Base-by-base conservation (phyloP, 2,888 invertebrate genomes). In the Cecidostiba fungosa region DNA sequence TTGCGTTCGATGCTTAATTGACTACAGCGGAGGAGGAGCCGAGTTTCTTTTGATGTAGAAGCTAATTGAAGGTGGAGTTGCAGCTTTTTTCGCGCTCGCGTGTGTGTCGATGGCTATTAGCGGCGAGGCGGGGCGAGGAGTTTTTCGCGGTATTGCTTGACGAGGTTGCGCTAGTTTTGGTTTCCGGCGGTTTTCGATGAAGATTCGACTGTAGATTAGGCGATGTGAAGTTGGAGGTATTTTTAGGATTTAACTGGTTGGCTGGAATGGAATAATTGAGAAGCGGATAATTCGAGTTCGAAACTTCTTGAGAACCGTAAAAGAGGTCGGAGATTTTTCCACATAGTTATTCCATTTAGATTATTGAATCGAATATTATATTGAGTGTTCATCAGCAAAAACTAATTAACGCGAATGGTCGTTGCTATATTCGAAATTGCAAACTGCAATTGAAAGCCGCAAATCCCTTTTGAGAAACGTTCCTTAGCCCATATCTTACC, bases 41-140 rank as follows among this genome's bases (percentile, higher is more conserved):
- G 26, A 59, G 54, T 59, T 59, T 72, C 43, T 72, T 43, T 39
- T 72, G 43, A 43, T 43, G 23, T 23, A 8, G 39, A n/a, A 32
- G 70, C n/a, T 32, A 39, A 72, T 72, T 72, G 39, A 72, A 72
- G 39, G 8, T 19, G 62, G 62, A 62, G 62, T 62, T 62, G 6
- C 2, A 23, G 62, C 2, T 26, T 62, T 23, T 77, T 43, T 36
- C 2, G 29, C 78, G 26, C 54, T 66, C 47, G 69, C 26, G 69
- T 59, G 32, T 54, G 54, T 59, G 14, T 36, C 3, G 36, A 36
- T 23, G 19, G 19, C 77, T 32, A 23, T 59, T 59, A 77, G 54
- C 36, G 36, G 0, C 32, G 23, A 19, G 19, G 14, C 1, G 14
- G n/a, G 54, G n/a, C n/a, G 59, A 10, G 2, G 19, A 50, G 4